phyloP scores from a whole-genome alignment of 2,797 vertebrate species.

The Mormyrops boulengeri region DNA sequence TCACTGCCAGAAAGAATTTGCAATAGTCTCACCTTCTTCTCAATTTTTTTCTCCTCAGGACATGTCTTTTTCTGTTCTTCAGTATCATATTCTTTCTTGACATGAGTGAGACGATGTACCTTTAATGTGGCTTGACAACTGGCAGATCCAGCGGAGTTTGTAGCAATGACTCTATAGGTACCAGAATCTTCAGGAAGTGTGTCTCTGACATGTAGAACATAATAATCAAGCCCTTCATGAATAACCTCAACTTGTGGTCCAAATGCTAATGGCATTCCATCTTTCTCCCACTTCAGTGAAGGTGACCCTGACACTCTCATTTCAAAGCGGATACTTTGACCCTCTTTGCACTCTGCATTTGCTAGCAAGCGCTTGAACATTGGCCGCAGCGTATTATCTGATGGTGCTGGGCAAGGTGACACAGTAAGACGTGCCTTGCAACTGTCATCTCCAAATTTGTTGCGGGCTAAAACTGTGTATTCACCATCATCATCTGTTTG shows the following conservation, averaged over 20 bases:
- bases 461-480: constrained; percentile 87
- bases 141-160: constrained; percentile 92
- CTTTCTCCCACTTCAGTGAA: constrained; percentile 90
- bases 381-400: constrained; percentile 86
- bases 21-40: constrained; percentile 87
- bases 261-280: constrained; percentile 80
- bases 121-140: constrained; percentile 91
- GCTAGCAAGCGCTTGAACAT: constrained; percentile 98
- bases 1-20: constrained; percentile 84
- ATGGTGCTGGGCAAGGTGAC: constrained; percentile 78
- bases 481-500: constrained; percentile 85
- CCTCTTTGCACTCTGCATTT: constrained; percentile 89
- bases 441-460: constrained; percentile 91
- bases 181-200: constrained; percentile 92
- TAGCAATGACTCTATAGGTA: constrained; percentile 90
- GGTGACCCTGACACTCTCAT: constrained; percentile 91
- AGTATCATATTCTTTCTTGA: constrained; percentile 78
- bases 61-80: constrained; percentile 63
- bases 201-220: constrained; percentile 84
- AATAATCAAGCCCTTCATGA: constrained; percentile 97
- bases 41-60: constrained; percentile 71
- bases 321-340: constrained; percentile 89
- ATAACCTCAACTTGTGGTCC: constrained; percentile 89
- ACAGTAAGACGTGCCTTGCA: constrained; percentile 92
- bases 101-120: constrained; percentile 72